Evolutionary conservation across 2,888 invertebrate genomes (phyloP), one percentile per base, ranked within the genome.

Genomic region (Ophonus ardosiacus): DNA sequence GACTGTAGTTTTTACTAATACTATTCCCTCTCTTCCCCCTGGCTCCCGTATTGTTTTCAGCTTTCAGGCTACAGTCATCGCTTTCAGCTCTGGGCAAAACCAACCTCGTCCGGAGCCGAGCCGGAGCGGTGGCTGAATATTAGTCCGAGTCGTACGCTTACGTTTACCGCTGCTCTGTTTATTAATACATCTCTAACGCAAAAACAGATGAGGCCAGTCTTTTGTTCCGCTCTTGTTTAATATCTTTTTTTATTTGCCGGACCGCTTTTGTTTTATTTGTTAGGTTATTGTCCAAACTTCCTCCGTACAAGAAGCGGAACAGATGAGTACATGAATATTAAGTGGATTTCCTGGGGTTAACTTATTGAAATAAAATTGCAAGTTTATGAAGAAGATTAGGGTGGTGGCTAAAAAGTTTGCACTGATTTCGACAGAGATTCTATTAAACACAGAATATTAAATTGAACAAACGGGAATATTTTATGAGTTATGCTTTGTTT

Each of bases 141-240:
- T 51, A 51, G 43, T 51, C 43, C 43, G 43, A 51, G 43, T 13
- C 43, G 43, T 51, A 13, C 15, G 68, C 40, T 65, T 78, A 79
- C 79, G 31, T 6, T 31, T 31, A 38, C 76, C 18, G 40, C 8
- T 57, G 51, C 57, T 15, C 78, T 57, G 78, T 59, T 78, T 59
- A 59, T 78, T 78, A 59, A 59, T 59, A 78, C 57, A 57, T 18
- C 21, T 56, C 18, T 43, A 59, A 59, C 59, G 79, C 79, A 79
- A 59, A 59, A 79, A 79, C 79, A 79, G 79, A 79, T 79, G 79
- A 79, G 79, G 17, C 71, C 71, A 74, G 71, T 74, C 71, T 74
- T 74, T 74, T 74, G 71, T 79, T 79, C 79, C 18, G 38, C 59
- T 79, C 31, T 61, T 31, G 17, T 40, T 79, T 40, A 79, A 79